phyloP scores from a whole-genome alignment of 2,797 vertebrate genomes.

The Sternotherus odoratus region DNA sequence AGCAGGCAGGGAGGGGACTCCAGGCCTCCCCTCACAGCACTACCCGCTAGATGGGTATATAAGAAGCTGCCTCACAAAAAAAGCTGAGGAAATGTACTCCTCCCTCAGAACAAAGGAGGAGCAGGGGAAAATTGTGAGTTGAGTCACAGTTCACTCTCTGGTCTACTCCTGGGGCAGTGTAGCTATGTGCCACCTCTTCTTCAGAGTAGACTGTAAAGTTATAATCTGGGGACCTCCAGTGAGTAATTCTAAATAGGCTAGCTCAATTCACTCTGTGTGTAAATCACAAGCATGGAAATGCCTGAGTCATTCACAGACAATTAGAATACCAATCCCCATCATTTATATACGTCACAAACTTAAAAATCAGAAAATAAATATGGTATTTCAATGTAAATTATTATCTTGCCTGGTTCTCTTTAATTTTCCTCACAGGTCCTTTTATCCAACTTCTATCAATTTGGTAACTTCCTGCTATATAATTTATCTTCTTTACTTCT shows the following conservation, averaged over 20 bases:
- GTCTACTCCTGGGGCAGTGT: conserved; percentile 6
- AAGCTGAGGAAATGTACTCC: not conserved
- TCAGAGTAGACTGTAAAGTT: not conserved
- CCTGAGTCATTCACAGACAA: not conserved
- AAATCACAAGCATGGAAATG: conserved; percentile 30
- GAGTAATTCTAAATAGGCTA: conserved; percentile 49
- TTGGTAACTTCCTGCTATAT: not conserved
- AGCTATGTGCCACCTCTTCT: conserved; percentile 39
- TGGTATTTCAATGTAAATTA: rapidly evolving
- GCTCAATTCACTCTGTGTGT: not conserved
- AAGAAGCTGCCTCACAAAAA: not conserved
- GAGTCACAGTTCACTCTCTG: conserved; percentile 35
- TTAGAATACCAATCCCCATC: not conserved
- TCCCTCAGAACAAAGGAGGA: conserved; percentile 22
- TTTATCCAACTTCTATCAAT: rapidly evolving
- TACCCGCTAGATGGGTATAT: not conserved
- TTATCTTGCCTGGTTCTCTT: not conserved
- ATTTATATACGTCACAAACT: not conserved
- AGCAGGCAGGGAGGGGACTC: not conserved
- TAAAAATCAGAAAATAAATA: not conserved
- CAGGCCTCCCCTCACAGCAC: conserved; percentile 12
- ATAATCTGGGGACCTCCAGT: not conserved
- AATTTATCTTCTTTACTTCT: not conserved
- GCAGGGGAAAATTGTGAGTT: not conserved
- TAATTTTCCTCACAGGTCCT: not conserved